Percentiles rank a stretch among this genome's conserved stretches.
Conservation (phyloP, 2,797 vertebrate genomes). For the Yasuhikotakia modesta region DNA sequence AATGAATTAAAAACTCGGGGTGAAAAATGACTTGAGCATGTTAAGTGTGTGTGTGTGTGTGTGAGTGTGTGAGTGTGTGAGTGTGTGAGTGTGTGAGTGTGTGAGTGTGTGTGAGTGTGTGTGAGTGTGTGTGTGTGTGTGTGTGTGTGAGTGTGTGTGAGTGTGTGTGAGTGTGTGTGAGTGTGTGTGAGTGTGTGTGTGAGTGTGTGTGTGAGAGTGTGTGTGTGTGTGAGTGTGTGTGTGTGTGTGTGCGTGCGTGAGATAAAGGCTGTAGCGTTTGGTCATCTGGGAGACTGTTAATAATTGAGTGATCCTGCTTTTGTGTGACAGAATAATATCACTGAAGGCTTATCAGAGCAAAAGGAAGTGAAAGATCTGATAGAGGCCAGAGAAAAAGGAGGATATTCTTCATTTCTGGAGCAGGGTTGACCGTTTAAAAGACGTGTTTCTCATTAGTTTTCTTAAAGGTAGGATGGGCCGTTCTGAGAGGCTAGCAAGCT, state of each 20-base stretch:
- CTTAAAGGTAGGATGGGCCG: neutral
- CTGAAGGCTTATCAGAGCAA: slow-evolving; percentile 38
- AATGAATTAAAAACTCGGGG: slow-evolving; percentile 46
- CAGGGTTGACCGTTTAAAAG: slow-evolving; percentile 12
- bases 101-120: too few species aligned
- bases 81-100: too few species aligned
- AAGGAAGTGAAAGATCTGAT: slow-evolving; percentile 20
- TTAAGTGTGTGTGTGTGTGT: slow-evolving; percentile 8
- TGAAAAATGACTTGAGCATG: slow-evolving; percentile 31
- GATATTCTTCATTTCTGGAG: slow-evolving; percentile 7
- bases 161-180: too few species aligned
- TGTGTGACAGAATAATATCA: slow-evolving; percentile 48
- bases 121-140: too few species aligned
- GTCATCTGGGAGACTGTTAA: slow-evolving; percentile 49
- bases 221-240: neutral
- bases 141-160: too few species aligned
- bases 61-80: too few species aligned
- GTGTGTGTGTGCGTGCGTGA: neutral
- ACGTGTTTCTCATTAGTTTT: neutral
- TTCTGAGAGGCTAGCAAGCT: too few species aligned
- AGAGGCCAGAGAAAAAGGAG: slow-evolving; percentile 11
- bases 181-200: too few species aligned
- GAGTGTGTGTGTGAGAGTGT: too few species aligned
- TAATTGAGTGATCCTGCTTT: slow-evolving; percentile 40
- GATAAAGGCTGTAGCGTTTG: slow-evolving; percentile 35